Evolutionary conservation across 2,888 invertebrate species (phyloP).

Genomic region (Salticus scenicus): DNA sequence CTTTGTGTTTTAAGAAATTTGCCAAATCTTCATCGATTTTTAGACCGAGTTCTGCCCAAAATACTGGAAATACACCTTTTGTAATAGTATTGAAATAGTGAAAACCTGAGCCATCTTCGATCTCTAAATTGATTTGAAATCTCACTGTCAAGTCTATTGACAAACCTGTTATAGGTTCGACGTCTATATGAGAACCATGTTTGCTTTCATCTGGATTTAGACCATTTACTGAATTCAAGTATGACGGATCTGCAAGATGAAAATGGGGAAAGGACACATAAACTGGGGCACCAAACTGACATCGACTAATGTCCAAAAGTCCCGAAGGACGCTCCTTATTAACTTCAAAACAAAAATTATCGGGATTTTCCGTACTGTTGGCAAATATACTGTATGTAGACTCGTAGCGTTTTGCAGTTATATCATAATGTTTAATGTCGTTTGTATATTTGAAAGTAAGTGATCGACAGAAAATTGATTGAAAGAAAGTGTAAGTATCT

Average conservation of each 20-base stretch:
- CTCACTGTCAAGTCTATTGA: conserved; percentile 24
- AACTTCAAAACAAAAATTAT: conserved; percentile 63
- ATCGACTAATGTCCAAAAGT: conserved; percentile 57
- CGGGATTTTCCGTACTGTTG: conserved; percentile 60
- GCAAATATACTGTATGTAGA: conserved; percentile 44
- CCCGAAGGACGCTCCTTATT: conserved; percentile 50
- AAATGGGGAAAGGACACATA: conserved; percentile 68
- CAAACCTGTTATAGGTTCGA: conserved; percentile 84
- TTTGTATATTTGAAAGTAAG: conserved; percentile 45
- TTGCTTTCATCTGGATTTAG: conserved; percentile 38
- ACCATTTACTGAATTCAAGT: conserved; percentile 42
- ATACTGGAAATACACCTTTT: conserved; percentile 49
- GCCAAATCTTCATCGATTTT: conserved; percentile 42
- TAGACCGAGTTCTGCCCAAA: conserved; percentile 42
- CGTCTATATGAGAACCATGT: conserved; percentile 89
- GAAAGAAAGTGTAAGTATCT: conserved; percentile 38
- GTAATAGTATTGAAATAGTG: conserved; percentile 18
- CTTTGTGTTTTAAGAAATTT: not conserved
- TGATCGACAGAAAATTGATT: conserved; percentile 50
- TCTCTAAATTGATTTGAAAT: conserved; percentile 55
- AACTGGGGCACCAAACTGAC: conserved; percentile 69
- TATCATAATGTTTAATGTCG: conserved; percentile 25
- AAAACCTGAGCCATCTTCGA: not conserved
- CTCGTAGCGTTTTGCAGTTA: conserved; percentile 50
- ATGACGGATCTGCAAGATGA: conserved; percentile 61